Base-by-base conservation (phyloP, 2,113 vertebrate species). In the Grus americana region DNA sequence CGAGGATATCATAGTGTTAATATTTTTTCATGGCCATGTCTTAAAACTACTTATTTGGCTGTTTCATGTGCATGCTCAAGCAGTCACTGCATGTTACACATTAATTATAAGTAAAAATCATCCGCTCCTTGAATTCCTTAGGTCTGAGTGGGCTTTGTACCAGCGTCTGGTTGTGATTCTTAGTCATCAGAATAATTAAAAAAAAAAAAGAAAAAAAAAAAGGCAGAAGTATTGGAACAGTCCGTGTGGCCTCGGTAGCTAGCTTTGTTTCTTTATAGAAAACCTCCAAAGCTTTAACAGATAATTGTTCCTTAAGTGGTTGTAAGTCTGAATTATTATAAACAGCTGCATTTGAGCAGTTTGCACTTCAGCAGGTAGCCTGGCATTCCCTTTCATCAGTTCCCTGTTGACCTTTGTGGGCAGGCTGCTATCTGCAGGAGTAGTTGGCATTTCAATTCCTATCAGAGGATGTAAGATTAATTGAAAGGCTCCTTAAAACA, bases 181-280 rank as follows among this genome's bases (percentile, higher is more conserved):
- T 90, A 93, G 93, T 96, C 94, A 94, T 89, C 54, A 62, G 27
- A 92, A 86, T 58, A 85, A 86, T 55, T 68, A 7, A 6, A 29
- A 18, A 27, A 32, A 32, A 40, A 40, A 40, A 10, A 40, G 11
- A 40, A 66, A 27, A 7, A 6, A 29, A 18, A 27, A 20, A 49
- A 49, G 2, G 12, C 27, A 44, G 46, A 42, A 59, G n/a, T 55
- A 15, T 55, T 50, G 73, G 72, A 78, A 70, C 24, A 29, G 26
- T 54, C 42, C 32, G 27, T 32, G 38, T 71, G 73, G 57, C 21
- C 26, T 91, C 50, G 38, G 75, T 23, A 93, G 65, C 29, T 66
- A 16, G 12, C 24, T 82, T 76, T 27, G 9, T 68, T 76, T 91
- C 81, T 85, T 40, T 68, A 7, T 3, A 54, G n/a, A 27, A 36